Evolutionary conservation across 1,140 invertebrate species (phyloP), one percentile per base, ranked within the genome.

Genomic region (Dendrolimus kikuchii): DNA sequence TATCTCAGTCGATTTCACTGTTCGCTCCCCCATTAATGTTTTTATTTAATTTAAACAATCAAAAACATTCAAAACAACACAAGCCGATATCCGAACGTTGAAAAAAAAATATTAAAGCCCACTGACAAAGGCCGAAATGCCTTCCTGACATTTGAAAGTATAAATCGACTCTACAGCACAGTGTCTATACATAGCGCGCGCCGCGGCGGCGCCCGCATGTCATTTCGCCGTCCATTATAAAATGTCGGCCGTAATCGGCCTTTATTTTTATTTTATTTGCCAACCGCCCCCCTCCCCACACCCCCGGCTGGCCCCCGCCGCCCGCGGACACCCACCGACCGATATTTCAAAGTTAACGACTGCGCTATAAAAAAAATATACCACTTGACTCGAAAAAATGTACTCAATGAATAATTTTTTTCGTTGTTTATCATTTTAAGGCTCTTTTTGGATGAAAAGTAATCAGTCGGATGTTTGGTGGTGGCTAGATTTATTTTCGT

Each of bases 231-330:
- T 71, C 81, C 78, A 84, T 84, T 85, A 82, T 84, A 84, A 84
- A 84, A 84, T 82, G 79, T 80, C 75, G 77, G 71, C 73, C 51
- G 74, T 77, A 78, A 81, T 81, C 77, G 75, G 64, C 69, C 74
- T 84, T 84, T 81, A 82, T 82, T 83, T 84, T 84, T 84, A 81
- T 81, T 84, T 82, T 79, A 79, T 77, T 77, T 75, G 71, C 75
- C 70, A 57, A 65, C 64, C 62, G 45, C 68, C 65, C 61, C 60
- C 49, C 58, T 45, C 57, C 48, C 57, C 42, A 7, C 53, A 9
- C 47, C 60, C 46, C 61, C 55, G 43, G 43, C 45, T 48, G 51
- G 59, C 62, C 51, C 55, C 50, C 46, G 50, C 37, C 59, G 40
- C 50, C 56, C 62, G 55, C 41, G 5, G 8, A 38, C 49, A 50